A percentile compares a stretch with the other conserved stretches of the same genome.
Evolutionary conservation across 2,113 vertebrate species (phyloP).

Genomic region (Dipodomys stephensi): DNA sequence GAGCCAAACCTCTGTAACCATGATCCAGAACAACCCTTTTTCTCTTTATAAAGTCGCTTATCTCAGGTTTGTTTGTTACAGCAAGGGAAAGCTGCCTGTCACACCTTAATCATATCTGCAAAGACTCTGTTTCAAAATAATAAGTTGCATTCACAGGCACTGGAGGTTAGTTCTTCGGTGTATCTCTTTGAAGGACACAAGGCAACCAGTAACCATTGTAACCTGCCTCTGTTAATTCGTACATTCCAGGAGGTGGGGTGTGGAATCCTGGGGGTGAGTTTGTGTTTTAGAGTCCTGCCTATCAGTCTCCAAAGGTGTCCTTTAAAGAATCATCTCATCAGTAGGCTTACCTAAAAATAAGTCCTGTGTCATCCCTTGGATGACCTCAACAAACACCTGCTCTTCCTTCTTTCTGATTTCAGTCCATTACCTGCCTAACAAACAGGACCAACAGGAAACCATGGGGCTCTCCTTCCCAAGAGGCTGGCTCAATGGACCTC

Average conservation of each 20-base stretch:
- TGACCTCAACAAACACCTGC: neutral
- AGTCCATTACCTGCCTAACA: neutral
- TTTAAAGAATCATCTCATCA: neutral
- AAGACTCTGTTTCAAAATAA: neutral
- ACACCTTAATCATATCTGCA: neutral
- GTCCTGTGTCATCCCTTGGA: neutral
- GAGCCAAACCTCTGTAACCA: neutral
- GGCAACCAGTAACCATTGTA: too few species aligned
- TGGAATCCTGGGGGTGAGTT: neutral
- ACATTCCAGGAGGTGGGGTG: neutral
- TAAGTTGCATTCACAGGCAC: neutral
- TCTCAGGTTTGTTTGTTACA: neutral
- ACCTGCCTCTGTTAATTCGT: too few species aligned
- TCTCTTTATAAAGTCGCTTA: neutral
- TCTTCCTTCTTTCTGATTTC: neutral
- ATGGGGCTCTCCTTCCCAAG: fast-evolving
- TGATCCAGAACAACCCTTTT: neutral
- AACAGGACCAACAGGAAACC: too few species aligned
- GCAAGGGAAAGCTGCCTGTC: neutral
- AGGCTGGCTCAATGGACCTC: fast-evolving
- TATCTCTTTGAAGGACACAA: neutral
- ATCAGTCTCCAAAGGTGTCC: neutral
- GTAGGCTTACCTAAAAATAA: neutral
- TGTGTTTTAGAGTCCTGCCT: neutral
- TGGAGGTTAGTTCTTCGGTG: neutral